phyloP scores from a whole-genome alignment of 2,797 vertebrate genomes.

The Alosa sapidissima region DNA sequence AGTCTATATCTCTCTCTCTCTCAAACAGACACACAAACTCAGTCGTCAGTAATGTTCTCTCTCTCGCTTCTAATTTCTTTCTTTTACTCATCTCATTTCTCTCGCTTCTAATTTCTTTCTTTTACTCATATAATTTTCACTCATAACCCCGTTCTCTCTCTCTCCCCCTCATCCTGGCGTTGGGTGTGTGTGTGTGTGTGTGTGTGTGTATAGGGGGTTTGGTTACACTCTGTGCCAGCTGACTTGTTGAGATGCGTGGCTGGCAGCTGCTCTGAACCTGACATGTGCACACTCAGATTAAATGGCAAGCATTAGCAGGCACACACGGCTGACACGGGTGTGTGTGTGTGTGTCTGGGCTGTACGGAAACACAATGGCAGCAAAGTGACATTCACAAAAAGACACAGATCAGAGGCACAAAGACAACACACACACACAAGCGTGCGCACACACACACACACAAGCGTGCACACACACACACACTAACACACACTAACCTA shows the following conservation, averaged over 20 bases:
- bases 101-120: conserved; percentile 21
- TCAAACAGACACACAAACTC: not conserved
- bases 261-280: conserved; percentile 25
- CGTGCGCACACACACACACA: not conserved
- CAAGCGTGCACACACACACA: not conserved
- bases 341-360: not conserved
- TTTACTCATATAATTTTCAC: not conserved
- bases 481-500: not conserved
- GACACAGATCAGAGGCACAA: not conserved
- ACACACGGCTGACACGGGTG: no score
- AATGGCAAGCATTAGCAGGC: not conserved
- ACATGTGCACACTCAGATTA: conserved; percentile 34
- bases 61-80: not conserved
- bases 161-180: not conserved
- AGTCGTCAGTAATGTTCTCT: no score
- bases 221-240: not conserved
- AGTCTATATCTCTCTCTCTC: conserved; percentile 28
- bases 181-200: not conserved
- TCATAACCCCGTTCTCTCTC: no score
- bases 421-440: not conserved
- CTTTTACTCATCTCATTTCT: no score
- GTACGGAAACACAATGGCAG: not conserved
- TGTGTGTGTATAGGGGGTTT: not conserved
- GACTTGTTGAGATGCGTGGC: not conserved
- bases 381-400: not conserved